Conservation (phyloP, 1,140 invertebrate species). For the Homarus americanus region DNA sequence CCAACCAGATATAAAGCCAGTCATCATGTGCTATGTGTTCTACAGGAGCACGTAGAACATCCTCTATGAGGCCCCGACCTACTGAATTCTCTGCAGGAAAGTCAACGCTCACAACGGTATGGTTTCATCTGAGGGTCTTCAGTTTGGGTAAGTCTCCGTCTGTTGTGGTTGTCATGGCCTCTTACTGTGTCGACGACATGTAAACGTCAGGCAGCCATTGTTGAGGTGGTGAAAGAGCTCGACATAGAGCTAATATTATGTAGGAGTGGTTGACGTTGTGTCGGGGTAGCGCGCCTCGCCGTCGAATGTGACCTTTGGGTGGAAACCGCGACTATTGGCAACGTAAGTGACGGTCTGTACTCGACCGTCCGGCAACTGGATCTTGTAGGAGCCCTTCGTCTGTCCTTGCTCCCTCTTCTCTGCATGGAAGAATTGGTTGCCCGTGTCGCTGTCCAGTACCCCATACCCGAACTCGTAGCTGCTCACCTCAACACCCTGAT, state of each 20-base stretch:
- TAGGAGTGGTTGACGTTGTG: neutral
- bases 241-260: neutral
- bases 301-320: slow-evolving; percentile 53
- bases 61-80: neutral
- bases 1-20: neutral
- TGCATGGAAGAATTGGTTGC: slow-evolving; percentile 60
- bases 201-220: neutral
- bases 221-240: neutral
- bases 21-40: too few species aligned
- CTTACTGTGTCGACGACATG: too few species aligned
- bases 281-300: slow-evolving; percentile 18
- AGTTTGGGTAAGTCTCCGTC: neutral
- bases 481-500: slow-evolving; percentile 31
- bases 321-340: slow-evolving; percentile 45
- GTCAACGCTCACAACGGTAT: too few species aligned
- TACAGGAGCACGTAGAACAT: neutral
- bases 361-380: slow-evolving; percentile 53
- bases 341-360: slow-evolving; percentile 63
- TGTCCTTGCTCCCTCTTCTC: slow-evolving; percentile 56
- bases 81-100: too few species aligned
- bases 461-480: slow-evolving; percentile 56
- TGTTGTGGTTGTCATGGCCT: too few species aligned
- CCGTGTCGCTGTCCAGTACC: slow-evolving; percentile 39
- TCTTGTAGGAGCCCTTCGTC: slow-evolving; percentile 63
- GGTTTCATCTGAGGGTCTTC: neutral